Evolutionary conservation across 2,888 invertebrate genomes (phyloP).

Genomic region (Tetranychus truncatus): DNA sequence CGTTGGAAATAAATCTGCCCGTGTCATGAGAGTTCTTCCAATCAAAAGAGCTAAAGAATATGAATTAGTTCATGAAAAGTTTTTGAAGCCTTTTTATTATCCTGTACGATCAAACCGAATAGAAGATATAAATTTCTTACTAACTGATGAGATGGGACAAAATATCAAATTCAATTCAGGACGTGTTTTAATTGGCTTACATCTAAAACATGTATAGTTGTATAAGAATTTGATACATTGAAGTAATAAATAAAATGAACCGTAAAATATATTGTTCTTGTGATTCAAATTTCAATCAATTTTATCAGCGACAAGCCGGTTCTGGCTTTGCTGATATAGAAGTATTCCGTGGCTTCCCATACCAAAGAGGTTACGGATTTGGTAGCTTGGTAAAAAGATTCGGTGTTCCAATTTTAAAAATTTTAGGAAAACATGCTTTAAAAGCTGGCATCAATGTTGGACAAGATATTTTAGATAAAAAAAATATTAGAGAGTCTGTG

Average conservation of each 20-base stretch:
- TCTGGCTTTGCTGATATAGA: neutral
- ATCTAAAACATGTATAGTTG: neutral
- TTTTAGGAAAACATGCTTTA: neutral
- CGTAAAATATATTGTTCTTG: neutral
- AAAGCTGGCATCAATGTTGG: neutral
- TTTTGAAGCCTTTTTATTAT: neutral
- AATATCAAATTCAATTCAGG: neutral
- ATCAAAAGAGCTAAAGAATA: neutral
- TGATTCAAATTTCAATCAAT: neutral
- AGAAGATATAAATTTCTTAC: neutral
- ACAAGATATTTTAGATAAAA: neutral
- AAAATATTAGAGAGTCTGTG: neutral
- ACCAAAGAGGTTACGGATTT: neutral
- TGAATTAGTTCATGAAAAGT: neutral
- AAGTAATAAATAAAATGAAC: neutral
- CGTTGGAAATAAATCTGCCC: neutral
- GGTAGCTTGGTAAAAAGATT: neutral
- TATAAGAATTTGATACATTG: neutral
- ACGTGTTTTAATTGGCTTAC: neutral
- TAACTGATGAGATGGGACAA: slow-evolving; percentile 2
- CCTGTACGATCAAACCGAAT: neutral
- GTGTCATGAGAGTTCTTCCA: neutral
- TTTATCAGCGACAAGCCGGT: neutral
- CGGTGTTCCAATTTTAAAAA: neutral
- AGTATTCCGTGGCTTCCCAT: neutral